These are phyloP conservation scores for Platynereis dumerilii DNA, from an alignment of 2,888 invertebrate species.

Conservation along the genomic window DNA sequence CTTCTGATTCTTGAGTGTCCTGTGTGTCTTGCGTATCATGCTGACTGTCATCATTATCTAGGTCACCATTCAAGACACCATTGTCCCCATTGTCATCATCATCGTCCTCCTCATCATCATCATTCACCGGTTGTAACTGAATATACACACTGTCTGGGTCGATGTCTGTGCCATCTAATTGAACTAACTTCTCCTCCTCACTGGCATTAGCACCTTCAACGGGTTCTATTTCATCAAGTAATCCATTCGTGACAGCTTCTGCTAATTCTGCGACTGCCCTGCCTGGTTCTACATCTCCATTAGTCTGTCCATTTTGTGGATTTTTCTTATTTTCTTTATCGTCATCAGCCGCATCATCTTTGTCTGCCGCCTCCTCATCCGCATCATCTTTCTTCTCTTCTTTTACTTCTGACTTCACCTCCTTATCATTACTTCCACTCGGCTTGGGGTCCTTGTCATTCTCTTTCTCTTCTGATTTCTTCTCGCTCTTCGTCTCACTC, in stretches of 20 bases:
- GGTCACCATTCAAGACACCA: not conserved
- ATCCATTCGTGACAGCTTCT: not conserved
- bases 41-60: conserved; percentile 4
- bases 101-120: not conserved
- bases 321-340: not conserved
- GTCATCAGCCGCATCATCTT: conserved; percentile 14
- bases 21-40: not conserved
- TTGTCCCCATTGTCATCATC: not conserved
- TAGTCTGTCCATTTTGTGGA: not conserved
- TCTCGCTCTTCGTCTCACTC: conserved; percentile 29
- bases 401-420: not conserved
- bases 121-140: conserved; percentile 3
- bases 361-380: conserved; percentile 4
- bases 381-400: conserved; percentile 13
- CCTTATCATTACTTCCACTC: not conserved
- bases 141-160: conserved; percentile 9
- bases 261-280: not conserved
- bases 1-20: not conserved
- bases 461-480: conserved; percentile 9
- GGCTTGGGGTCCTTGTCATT: not conserved
- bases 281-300: not conserved
- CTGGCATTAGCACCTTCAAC: conserved; percentile 1
- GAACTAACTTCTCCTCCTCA: conserved; percentile 19
- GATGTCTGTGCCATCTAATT: conserved; percentile 19
- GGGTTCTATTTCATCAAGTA: not conserved